Base-by-base conservation (phyloP, 2,113 vertebrate genomes). In the Lepus americanus region DNA sequence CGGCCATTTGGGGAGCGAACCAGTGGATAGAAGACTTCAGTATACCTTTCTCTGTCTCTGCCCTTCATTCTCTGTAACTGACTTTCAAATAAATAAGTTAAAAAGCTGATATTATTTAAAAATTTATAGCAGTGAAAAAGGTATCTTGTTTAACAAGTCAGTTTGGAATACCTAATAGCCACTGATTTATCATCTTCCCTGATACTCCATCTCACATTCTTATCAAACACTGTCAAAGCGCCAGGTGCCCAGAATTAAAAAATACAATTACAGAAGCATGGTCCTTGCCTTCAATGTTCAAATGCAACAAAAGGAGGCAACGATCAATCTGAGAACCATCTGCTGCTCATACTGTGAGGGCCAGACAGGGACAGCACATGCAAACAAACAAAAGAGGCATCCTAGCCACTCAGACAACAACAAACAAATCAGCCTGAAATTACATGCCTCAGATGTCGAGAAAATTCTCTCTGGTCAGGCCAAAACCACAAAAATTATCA, bases 401-500 rank as follows among this genome's bases (percentile, higher is more conserved):
- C 86, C 20, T 94, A 61, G 87, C 89, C 53, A 74, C 33, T 90
- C 12, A 85, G 61, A 87, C 82, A 87, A 80, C 84, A 73, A 70
- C 20, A 76, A 92, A 89, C 44, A 87, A 66, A 82, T 91, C 79
- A 64, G 72, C 64, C 39, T 63, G 64, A 44, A 94, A 88, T 94
- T 89, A 85, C 20, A 70, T 14, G 27, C 59, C 78, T 95, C 88
- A 78, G 39, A 92, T 5, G 9, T 76, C 93, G 25, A 93, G 72
- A 63, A 72, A 94, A 92, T 90, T 82, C 73, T 88, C 77, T 84
- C 76, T 70, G 49, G 55, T 95, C 61, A 88, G 59, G 39, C 73
- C 81, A 95, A 94, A 87, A 85, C 33, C 69, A 29, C 64, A 83
- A 69, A 70, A 94, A 95, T 66, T 51, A 84, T 61, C 55, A 90